Evolutionary conservation across 2,888 invertebrate genomes (phyloP), one percentile per base, ranked within the genome.

Genomic region (Sphinx pinastri): DNA sequence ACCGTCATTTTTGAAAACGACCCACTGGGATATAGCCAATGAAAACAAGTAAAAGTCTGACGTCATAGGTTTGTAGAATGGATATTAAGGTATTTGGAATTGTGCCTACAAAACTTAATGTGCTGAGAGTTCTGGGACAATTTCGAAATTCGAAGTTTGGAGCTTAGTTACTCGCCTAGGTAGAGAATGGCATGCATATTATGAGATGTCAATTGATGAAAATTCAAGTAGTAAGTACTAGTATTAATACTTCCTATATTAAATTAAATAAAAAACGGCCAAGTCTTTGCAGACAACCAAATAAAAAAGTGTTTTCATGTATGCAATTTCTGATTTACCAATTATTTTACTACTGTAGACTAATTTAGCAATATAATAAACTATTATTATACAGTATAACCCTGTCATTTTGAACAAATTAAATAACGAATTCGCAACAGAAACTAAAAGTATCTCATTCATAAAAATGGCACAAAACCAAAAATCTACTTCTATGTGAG

Each of bases 381-480:
- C n/a, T n/a, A n/a, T n/a, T n/a, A n/a, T n/a, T n/a, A n/a, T n/a
- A n/a, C n/a, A n/a, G n/a, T n/a, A n/a, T n/a, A n/a, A n/a, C n/a
- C n/a, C n/a, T n/a, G n/a, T n/a, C n/a, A n/a, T n/a, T n/a, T n/a
- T n/a, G n/a, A n/a, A n/a, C n/a, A 79, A 84, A 83, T 83, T 79
- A 77, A 83, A 79, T 77, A 76, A 76, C 76, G 76, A 84, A 87
- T 84, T 87, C 79, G 88, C 89, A 88, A 88, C 88, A 84, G 86
- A 81, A 84, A 81, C 84, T 84, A 76, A 78, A 74, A 47, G 63
- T 19, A 79, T 71, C 80, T 78, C 89, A 90, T 92, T 90, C 89
- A 90, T 84, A 86, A 90, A 85, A 82, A 67, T 84, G 81, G 82
- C 81, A 83, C 85, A 90, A 90, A 92, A 91, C 90, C 84, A 82